A percentile compares a stretch with the other conserved stretches of the same genome.
These are phyloP conservation scores for Ceratina calcarata DNA, from an alignment of 1,140 invertebrate genomes.

Conservation along the genomic window DNA sequence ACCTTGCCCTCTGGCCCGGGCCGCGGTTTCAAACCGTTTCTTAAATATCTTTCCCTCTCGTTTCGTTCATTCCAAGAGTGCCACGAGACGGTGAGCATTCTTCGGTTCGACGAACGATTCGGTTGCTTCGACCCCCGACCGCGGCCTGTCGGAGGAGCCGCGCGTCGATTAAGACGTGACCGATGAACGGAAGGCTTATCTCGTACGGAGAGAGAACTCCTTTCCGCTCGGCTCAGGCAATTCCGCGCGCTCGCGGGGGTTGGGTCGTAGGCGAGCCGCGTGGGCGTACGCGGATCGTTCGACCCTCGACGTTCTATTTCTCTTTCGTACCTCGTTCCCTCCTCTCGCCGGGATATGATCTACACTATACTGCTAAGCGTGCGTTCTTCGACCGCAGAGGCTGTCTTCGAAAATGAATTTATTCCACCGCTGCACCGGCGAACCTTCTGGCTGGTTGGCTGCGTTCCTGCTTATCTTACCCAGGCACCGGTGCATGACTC, in stretches of 20 bases:
- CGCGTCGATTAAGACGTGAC: constrained; percentile 66
- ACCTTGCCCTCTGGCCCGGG: constrained; percentile 49
- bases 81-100: constrained; percentile 19
- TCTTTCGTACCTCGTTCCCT: background rate
- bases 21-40: constrained; percentile 39
- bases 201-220: constrained; percentile 11
- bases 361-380: constrained; percentile 15
- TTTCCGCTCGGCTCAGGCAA: constrained; percentile 23
- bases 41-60: constrained; percentile 49
- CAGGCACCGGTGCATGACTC: constrained; percentile 37
- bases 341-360: constrained; percentile 32
- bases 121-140: constrained; percentile 64
- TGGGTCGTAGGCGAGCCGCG: constrained; percentile 52
- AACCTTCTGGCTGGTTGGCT: too few relatives aligned
- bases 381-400: constrained; percentile 2
- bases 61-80: constrained; percentile 22
- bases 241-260: constrained; percentile 57
- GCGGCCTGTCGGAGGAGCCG: constrained; percentile 56
- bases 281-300: constrained; percentile 46
- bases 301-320: constrained; percentile 18
- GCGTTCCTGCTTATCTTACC: constrained; percentile 1
- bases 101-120: constrained; percentile 49
- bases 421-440: constrained; percentile 18
- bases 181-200: constrained; percentile 62
- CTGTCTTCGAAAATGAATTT: constrained; percentile 48